phyloP scores from a whole-genome alignment of 2,113 vertebrate genomes.

The Colinus virginianus region DNA sequence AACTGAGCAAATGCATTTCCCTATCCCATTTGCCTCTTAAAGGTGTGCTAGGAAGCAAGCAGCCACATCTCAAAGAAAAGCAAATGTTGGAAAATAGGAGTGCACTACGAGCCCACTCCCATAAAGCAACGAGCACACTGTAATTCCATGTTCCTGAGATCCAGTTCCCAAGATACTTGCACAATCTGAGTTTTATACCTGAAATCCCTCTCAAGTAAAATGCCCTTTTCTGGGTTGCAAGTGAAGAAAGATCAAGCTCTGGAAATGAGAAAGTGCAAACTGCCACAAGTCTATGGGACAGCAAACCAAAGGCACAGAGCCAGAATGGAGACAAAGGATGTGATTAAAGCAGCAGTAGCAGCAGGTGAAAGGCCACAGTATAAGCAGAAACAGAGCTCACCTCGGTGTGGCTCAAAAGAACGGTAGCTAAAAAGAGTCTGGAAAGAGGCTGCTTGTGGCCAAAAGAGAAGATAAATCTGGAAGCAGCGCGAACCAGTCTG shows the following conservation, averaged over 20 bases:
- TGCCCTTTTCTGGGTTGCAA: background rate
- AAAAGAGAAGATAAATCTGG: conserved; percentile 49
- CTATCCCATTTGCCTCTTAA: background rate
- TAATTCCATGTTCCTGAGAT: background rate
- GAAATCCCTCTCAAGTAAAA: background rate
- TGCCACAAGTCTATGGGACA: background rate
- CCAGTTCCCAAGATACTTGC: background rate
- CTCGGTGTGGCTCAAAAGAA: background rate
- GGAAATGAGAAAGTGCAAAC: background rate
- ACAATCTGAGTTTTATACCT: background rate
- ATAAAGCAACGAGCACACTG: background rate
- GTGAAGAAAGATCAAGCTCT: background rate
- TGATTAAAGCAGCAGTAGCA: background rate
- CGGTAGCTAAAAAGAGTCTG: background rate
- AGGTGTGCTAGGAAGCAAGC: background rate
- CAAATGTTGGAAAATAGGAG: background rate
- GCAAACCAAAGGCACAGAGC: background rate
- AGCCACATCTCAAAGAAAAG: background rate
- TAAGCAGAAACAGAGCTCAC: background rate
- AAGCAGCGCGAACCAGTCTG: conserved; percentile 9
- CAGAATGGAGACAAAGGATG: background rate
- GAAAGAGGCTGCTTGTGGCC: conserved; percentile 32
- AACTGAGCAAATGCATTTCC: background rate
- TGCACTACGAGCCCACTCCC: background rate
- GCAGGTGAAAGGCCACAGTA: background rate